Conservation (phyloP, 2,797 vertebrate genomes). For the Hydrocynus forskahlii region DNA sequence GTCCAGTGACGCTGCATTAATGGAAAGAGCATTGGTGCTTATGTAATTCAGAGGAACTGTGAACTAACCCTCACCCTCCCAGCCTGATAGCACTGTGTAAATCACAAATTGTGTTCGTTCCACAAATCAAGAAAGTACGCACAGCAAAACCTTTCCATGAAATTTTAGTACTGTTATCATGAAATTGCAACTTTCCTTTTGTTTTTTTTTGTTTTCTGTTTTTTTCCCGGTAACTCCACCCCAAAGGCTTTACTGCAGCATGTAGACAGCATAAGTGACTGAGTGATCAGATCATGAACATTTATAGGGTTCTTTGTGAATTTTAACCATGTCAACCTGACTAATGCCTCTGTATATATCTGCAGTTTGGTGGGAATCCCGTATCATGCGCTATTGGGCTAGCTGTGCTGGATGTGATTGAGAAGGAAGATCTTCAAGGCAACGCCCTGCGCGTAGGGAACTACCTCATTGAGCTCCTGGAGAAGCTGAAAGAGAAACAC, state of each 20-base stretch:
- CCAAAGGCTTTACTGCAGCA: neutral
- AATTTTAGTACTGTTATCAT: neutral
- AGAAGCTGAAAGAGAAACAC: slow-evolving; percentile 86
- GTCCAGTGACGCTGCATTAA: no score
- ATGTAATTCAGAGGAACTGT: no score
- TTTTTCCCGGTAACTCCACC: neutral
- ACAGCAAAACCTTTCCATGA: neutral
- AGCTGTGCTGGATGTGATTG: slow-evolving; percentile 91
- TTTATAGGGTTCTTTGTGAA: neutral
- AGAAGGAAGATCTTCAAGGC: slow-evolving; percentile 89
- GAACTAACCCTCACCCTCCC: no score
- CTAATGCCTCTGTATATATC: slow-evolving; percentile 14
- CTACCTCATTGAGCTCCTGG: slow-evolving; percentile 82
- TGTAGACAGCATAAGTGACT: neutral
- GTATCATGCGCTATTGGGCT: slow-evolving; percentile 95
- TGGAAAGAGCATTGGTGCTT: no score
- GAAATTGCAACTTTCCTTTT: neutral
- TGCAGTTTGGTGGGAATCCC: slow-evolving; percentile 96
- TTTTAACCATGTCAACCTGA: slow-evolving; percentile 10
- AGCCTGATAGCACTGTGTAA: no score
- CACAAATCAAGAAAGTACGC: no score
- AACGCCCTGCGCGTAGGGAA: slow-evolving; percentile 88
- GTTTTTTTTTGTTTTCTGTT: neutral
- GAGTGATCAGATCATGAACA: neutral
- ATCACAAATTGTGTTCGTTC: no score